These are phyloP conservation scores for Chromobotia macracanthus DNA, from an alignment of 2,797 vertebrate genomes.

Conservation along the genomic window DNA sequence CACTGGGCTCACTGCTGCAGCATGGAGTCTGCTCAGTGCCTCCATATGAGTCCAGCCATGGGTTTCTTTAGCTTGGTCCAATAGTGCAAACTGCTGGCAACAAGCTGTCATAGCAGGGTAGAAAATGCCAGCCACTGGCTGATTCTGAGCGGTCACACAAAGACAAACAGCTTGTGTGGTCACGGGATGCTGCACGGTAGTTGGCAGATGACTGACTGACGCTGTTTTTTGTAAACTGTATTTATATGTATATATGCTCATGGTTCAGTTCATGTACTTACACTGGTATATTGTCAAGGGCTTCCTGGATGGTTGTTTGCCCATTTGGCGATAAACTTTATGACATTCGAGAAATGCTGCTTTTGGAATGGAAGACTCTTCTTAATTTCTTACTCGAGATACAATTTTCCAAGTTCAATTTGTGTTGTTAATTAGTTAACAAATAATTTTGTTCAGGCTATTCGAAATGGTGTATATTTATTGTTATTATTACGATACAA, in stretches of 20 bases:
- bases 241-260: constrained; percentile 75
- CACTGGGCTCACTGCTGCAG: constrained; percentile 53
- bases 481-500: constrained; percentile 47
- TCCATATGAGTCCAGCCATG: constrained; percentile 48
- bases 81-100: constrained; percentile 66
- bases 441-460: constrained; percentile 44
- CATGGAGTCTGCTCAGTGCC: constrained; percentile 52
- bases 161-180: constrained; percentile 21
- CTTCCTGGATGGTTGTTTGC: constrained; percentile 49
- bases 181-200: constrained; percentile 17
- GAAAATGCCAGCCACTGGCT: constrained; percentile 28
- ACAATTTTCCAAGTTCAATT: constrained; percentile 45
- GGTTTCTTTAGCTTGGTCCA: constrained; percentile 56
- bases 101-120: constrained; percentile 60
- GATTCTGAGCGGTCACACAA: constrained; percentile 24
- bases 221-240: constrained; percentile 70
- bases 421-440: constrained; percentile 45
- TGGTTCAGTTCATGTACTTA: constrained; percentile 67
- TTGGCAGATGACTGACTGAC: constrained; percentile 43
- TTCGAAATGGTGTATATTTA: constrained; percentile 49
- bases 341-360: constrained; percentile 67
- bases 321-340: constrained; percentile 54
- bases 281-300: constrained; percentile 67
- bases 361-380: constrained; percentile 58
- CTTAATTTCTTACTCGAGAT: constrained; percentile 57